Conservation (phyloP, 2,113 vertebrate species). For the Rana temporaria region DNA sequence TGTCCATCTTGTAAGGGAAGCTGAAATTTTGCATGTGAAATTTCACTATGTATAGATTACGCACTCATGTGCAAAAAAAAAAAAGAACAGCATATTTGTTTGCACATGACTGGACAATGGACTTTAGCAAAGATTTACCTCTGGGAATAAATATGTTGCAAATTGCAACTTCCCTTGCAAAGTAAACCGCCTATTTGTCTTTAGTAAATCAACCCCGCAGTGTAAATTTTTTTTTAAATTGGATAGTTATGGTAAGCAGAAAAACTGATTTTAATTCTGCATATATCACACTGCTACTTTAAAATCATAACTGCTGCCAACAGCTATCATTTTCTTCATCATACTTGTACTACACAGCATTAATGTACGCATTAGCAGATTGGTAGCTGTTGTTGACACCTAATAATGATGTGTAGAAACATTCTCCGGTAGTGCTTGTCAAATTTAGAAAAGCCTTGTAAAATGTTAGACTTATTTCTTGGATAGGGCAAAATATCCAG, state of each 20-base stretch:
- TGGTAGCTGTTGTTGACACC: neutral
- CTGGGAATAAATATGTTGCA: too few species aligned
- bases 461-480: neutral
- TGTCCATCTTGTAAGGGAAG: too few species aligned
- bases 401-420: neutral
- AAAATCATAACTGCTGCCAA: neutral
- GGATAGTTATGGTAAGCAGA: conserved; percentile 51
- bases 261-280: conserved; percentile 1
- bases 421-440: neutral
- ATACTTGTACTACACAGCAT: neutral
- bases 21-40: too few species aligned
- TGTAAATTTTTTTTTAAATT: conserved; percentile 61
- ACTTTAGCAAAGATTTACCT: too few species aligned
- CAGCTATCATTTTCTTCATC: neutral
- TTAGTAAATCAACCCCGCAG: neutral
- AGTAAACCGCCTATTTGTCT: too few species aligned
- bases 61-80: too few species aligned
- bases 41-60: too few species aligned
- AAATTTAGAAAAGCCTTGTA: neutral
- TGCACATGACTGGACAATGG: too few species aligned
- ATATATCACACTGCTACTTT: neutral
- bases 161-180: too few species aligned
- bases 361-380: neutral
- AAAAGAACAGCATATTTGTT: too few species aligned
- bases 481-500: neutral